Evolutionary conservation across 2,888 invertebrate genomes (phyloP).

Genomic region (Amblyteles armatorius): DNA sequence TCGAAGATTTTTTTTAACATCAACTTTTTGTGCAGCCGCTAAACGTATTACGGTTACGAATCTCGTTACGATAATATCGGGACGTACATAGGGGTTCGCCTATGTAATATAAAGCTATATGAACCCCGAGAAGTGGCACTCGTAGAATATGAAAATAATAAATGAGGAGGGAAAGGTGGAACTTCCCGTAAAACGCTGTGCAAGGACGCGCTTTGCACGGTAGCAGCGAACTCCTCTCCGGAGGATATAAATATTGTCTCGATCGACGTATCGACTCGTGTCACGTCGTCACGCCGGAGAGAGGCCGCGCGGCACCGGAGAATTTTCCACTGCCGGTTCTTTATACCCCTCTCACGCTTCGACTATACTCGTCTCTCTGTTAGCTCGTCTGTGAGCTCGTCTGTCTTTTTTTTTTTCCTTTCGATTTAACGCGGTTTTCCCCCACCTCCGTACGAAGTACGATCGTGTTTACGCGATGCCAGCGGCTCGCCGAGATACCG

Average conservation of each 20-base stretch:
- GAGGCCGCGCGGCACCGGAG: conserved; percentile 19
- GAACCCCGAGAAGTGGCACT: neutral
- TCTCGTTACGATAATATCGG: neutral
- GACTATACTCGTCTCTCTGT: conserved; percentile 20
- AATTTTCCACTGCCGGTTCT: conserved; percentile 59
- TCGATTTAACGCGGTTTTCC: conserved; percentile 35
- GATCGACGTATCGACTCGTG: conserved; percentile 57
- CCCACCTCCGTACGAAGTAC: conserved; percentile 8
- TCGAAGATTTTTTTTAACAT: neutral
- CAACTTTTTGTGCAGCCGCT: no score
- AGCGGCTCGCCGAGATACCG: conserved; percentile 1
- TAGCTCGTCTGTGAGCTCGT: neutral
- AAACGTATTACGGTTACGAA: neutral
- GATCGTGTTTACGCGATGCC: neutral
- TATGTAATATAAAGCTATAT: neutral
- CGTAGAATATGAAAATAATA: conserved; percentile 12
- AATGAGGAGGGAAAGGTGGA: conserved; percentile 49
- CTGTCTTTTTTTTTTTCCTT: conserved; percentile 42
- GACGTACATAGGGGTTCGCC: neutral
- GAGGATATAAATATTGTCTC: conserved; percentile 65
- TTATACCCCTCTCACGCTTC: conserved; percentile 8
- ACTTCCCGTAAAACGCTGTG: conserved; percentile 38
- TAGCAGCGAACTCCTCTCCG: conserved; percentile 20
- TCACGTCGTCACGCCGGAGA: conserved; percentile 34
- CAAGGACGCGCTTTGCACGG: conserved; percentile 41